Percentiles rank a stretch among this genome's conserved stretches.
Evolutionary conservation across 2,888 invertebrate genomes (phyloP).

Genomic region (Bhutanitis thaidina): DNA sequence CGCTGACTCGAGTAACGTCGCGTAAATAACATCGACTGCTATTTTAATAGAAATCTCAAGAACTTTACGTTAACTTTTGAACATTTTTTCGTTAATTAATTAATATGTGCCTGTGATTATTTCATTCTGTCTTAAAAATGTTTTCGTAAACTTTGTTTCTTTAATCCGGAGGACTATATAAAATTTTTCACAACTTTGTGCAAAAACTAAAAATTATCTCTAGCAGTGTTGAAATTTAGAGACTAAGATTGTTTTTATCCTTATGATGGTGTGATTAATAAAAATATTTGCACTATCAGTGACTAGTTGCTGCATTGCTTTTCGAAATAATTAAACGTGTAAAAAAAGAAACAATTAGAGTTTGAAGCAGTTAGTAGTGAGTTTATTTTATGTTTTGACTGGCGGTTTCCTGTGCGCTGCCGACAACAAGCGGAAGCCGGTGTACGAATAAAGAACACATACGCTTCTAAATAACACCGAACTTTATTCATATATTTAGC

Average conservation of each 20-base stretch:
- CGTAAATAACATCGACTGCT: constrained; percentile 68
- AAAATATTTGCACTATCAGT: background rate
- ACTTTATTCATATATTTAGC: constrained; percentile 30
- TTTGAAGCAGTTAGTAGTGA: constrained; percentile 19
- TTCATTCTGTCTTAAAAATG: too few relatives aligned
- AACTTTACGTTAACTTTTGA: background rate
- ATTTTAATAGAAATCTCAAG: constrained; percentile 27
- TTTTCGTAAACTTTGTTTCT: too few relatives aligned
- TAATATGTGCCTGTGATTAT: constrained; percentile 18
- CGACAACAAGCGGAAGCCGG: constrained; percentile 50
- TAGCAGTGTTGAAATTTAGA: too few relatives aligned
- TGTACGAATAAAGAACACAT: constrained; percentile 39
- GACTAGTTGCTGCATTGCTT: too few relatives aligned
- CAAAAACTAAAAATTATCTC: too few relatives aligned
- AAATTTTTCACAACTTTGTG: too few relatives aligned
- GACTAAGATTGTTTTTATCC: too few relatives aligned
- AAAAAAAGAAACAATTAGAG: constrained; percentile 18
- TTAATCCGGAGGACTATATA: too few relatives aligned
- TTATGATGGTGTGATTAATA: background rate
- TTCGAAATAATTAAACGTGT: background rate
- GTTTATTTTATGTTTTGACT: constrained; percentile 50
- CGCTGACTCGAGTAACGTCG: constrained; percentile 31
- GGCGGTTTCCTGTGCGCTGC: constrained; percentile 48
- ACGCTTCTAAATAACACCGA: constrained; percentile 55
- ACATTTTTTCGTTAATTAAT: constrained; percentile 10